These are phyloP conservation scores for Perdix hodgsoniae DNA, from an alignment of 2,797 vertebrate genomes.

Conservation along the genomic window DNA sequence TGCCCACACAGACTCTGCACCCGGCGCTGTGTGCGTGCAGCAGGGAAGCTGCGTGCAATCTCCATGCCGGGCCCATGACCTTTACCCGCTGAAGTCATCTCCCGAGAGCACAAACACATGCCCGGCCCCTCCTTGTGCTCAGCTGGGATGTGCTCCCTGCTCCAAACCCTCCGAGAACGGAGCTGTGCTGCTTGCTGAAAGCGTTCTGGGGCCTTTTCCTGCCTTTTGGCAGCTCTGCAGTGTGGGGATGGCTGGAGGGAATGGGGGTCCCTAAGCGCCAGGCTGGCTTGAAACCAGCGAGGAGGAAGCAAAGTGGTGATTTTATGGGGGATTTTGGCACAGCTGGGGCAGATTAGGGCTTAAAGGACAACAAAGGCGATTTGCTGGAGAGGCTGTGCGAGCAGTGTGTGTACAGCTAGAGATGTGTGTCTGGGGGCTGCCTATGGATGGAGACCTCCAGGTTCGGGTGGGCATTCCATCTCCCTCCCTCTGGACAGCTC, in stretches of 20 bases:
- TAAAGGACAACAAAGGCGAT: background rate
- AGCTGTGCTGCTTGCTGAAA: background rate
- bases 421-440: background rate
- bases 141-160: background rate
- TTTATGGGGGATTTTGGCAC: background rate
- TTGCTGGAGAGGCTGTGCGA: background rate
- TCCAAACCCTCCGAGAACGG: background rate
- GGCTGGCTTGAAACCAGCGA: background rate
- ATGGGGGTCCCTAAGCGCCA: background rate
- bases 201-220: background rate
- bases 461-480: background rate
- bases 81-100: slow-evolving; percentile 70
- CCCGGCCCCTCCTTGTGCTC: background rate
- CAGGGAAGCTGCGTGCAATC: slow-evolving; percentile 40
- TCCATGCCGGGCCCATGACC: slow-evolving; percentile 23
- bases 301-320: background rate
- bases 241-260: background rate
- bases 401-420: fast-evolving
- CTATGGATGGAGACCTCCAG: too few species aligned
- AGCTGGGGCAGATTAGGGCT: background rate
- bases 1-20: background rate
- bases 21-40: background rate
- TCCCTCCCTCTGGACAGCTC: background rate
- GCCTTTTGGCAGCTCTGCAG: background rate
- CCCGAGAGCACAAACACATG: slow-evolving; percentile 40